A percentile compares a stretch with the other conserved stretches of the same genome.
Conservation (phyloP, 2,888 invertebrate genomes). For the Volucella bombylans region DNA sequence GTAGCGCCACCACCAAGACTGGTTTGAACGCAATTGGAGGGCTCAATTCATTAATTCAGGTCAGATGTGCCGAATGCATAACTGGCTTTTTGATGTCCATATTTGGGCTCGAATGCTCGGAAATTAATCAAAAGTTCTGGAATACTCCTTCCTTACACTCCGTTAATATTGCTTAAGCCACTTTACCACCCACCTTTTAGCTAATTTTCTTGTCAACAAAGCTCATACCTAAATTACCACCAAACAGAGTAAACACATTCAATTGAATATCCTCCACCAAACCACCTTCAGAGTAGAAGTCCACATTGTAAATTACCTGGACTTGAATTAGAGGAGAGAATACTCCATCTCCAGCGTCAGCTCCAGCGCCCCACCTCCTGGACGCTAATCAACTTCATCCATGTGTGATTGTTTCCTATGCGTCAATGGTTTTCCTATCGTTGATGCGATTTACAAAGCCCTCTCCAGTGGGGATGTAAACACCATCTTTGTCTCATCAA, state of each 20-base stretch:
- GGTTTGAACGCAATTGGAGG: too few relatives aligned
- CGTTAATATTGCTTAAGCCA: too few relatives aligned
- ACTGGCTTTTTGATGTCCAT: too few relatives aligned
- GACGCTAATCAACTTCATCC: slow-evolving; percentile 41
- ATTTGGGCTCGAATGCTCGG: too few relatives aligned
- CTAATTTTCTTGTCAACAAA: too few relatives aligned
- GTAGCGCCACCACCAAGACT: too few relatives aligned
- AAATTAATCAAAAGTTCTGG: too few relatives aligned
- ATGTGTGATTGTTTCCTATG: slow-evolving; percentile 51
- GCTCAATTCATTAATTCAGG: too few relatives aligned
- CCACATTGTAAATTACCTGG: neutral
- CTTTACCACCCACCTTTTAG: too few relatives aligned
- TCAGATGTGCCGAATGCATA: too few relatives aligned
- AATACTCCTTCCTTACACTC: too few relatives aligned
- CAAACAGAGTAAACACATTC: neutral
- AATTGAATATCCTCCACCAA: neutral
- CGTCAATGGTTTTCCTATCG: slow-evolving; percentile 20
- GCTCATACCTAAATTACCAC: too few relatives aligned
- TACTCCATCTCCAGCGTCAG: neutral
- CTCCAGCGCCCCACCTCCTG: neutral
- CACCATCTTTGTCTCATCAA: slow-evolving; percentile 5
- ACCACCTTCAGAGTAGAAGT: neutral
- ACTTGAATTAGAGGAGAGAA: slow-evolving; percentile 1
- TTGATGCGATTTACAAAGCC: slow-evolving; percentile 32
- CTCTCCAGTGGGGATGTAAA: slow-evolving; percentile 3